Evolutionary conservation across 2,888 invertebrate species (phyloP), one percentile per base, ranked within the genome.

Genomic region (Leucoptera coffeella): DNA sequence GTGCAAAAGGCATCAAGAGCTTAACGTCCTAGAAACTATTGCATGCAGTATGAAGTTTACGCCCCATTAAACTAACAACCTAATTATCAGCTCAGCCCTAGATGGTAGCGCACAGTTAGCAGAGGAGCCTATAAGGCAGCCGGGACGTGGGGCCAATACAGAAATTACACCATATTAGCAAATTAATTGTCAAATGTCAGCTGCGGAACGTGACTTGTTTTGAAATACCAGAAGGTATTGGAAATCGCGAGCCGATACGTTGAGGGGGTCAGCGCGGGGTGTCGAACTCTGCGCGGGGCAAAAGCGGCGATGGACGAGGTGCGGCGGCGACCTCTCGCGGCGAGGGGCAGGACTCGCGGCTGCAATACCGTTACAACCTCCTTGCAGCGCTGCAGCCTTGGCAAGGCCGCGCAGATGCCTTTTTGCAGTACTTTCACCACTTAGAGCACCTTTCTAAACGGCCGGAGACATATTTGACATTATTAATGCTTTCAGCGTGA

Each of bases 351-450:
- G n/a, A n/a, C n/a, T n/a, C n/a, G n/a, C n/a, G n/a, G n/a, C n/a
- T n/a, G n/a, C n/a, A n/a, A n/a, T n/a, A n/a, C 69, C 67, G 67
- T 67, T 67, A 60, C 55, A 62, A 55, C 64, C 64, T 60, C 57
- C 53, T 58, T n/a, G 61, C 59, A 58, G 45, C 67, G 61, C 59
- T 58, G 45, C 67, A 54, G 67, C 67, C 67, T 67, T 67, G 67
- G 53, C 69, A 69, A 69, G 69, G 69, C 67, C 67, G 64, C 53
- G 37, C 51, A 55, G 64, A 59, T 58, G 59, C 59, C 61, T 65
- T 69, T 69, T 69, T 67, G 65, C 67, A 58, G 57, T 62, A 69
- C 69, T 69, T 69, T 69, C 67, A 62, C 69, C 69, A 57, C 12
- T 19, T 12, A 23, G 23, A 23, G 43, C 42, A 50, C 64, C 67